phyloP scores from a whole-genome alignment of 2,113 vertebrate species.

The Gorsachius goisagi region DNA sequence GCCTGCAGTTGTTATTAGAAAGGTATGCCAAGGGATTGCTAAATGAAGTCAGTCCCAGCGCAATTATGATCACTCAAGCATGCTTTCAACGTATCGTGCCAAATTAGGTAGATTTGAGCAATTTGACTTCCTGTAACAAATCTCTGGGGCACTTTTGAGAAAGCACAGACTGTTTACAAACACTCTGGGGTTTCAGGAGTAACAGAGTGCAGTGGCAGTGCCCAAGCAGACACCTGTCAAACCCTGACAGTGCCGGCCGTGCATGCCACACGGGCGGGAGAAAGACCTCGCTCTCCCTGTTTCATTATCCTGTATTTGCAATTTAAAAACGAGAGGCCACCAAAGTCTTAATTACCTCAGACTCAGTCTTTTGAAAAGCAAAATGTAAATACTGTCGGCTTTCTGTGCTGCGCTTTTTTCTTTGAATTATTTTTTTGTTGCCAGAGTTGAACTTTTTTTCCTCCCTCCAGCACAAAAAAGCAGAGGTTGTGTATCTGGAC shows the following conservation, averaged over 20 bases:
- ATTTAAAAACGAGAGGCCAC: conserved; percentile 54
- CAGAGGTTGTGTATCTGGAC: neutral
- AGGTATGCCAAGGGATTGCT: conserved; percentile 78
- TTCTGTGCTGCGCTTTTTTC: neutral
- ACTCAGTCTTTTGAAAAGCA: conserved; percentile 23
- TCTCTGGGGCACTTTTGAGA: conserved; percentile 83
- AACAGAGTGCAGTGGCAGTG: conserved; percentile 8
- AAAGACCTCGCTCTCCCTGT: neutral
- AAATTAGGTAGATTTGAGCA: conserved; percentile 87
- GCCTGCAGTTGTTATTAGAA: conserved; percentile 82
- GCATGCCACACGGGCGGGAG: conserved; percentile 51
- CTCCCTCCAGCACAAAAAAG: neutral
- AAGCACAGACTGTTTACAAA: conserved; percentile 91
- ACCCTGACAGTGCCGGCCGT: conserved; percentile 44
- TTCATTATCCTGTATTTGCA: conserved; percentile 3
- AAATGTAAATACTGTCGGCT: conserved; percentile 39
- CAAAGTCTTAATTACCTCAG: conserved; percentile 55
- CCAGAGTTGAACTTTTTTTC: neutral
- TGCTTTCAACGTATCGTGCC: conserved; percentile 78
- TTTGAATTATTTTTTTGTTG: neutral
- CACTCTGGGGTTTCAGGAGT: conserved; percentile 80
- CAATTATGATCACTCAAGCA: conserved; percentile 87
- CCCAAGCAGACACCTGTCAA: conserved; percentile 77
- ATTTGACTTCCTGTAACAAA: conserved; percentile 85
- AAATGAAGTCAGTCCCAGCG: conserved; percentile 76